A percentile compares a stretch with the other conserved stretches of the same genome.
phyloP scores from a whole-genome alignment of 2,888 invertebrate genomes.

The Dendrolimus houi region DNA sequence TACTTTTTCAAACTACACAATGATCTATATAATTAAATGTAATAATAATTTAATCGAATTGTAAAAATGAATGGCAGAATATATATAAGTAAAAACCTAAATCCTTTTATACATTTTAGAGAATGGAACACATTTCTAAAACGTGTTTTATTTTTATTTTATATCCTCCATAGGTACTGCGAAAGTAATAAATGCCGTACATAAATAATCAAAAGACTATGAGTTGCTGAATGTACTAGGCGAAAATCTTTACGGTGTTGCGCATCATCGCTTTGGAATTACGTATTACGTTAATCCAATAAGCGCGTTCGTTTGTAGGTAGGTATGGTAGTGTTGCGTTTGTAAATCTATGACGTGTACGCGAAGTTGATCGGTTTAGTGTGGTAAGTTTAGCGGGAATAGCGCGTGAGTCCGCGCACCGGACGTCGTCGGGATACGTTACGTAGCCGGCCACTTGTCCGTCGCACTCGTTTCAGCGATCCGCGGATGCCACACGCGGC shows the following conservation, averaged over 20 bases:
- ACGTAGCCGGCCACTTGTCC: conserved; percentile 8
- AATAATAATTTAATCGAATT: too few relatives aligned
- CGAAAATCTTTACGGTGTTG: neutral
- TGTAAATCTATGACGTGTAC: conserved; percentile 54
- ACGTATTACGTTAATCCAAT: neutral
- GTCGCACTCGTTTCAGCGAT: conserved; percentile 28
- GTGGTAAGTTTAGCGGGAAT: conserved; percentile 10
- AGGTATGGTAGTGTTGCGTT: conserved; percentile 20
- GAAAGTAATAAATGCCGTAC: too few relatives aligned
- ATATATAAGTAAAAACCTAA: too few relatives aligned
- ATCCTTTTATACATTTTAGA: too few relatives aligned
- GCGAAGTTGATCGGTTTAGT: conserved; percentile 52
- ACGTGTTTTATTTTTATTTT: too few relatives aligned
- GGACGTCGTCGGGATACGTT: conserved; percentile 11
- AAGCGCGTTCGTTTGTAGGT: neutral
- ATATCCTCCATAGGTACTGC: too few relatives aligned
- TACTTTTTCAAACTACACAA: too few relatives aligned
- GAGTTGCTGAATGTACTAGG: too few relatives aligned
- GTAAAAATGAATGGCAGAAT: too few relatives aligned
- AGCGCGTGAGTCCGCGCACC: conserved; percentile 27
- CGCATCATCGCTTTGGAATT: neutral
- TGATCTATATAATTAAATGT: too few relatives aligned
- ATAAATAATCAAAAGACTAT: too few relatives aligned
- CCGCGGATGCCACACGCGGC: conserved; percentile 47
- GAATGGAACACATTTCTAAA: too few relatives aligned